Conservation (phyloP, 1,140 invertebrate species). For the Halotydeus destructor region DNA sequence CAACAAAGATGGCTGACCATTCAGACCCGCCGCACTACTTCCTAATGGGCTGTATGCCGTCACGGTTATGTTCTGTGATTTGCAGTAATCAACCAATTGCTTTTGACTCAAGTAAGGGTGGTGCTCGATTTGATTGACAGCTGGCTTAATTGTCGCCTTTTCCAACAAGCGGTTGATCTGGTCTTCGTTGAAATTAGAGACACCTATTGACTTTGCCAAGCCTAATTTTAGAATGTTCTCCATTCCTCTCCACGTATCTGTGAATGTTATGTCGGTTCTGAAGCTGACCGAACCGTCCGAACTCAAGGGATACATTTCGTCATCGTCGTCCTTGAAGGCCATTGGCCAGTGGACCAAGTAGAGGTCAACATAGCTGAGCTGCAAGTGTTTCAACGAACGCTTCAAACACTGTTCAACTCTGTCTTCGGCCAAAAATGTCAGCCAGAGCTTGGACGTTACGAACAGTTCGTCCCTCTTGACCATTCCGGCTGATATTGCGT, state of each 20-base stretch:
- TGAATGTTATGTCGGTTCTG: no score
- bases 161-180: constrained; percentile 43
- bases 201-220: constrained; percentile 48
- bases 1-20: constrained; percentile 24
- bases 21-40: constrained; percentile 15
- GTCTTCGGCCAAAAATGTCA: constrained; percentile 39
- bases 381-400: constrained; percentile 31
- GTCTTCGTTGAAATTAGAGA: constrained; percentile 68
- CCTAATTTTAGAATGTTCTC: constrained; percentile 30
- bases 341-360: constrained; percentile 16
- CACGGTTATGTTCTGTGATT: constrained; percentile 20
- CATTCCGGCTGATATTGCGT: constrained; percentile 42
- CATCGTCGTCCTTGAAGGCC: constrained; percentile 10
- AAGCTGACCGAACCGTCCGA: constrained; percentile 36
- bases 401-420: no score
- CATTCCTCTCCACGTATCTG: constrained; percentile 68
- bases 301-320: constrained; percentile 32
- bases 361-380: constrained; percentile 15
- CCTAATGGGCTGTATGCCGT: constrained; percentile 25
- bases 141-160: constrained; percentile 7
- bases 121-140: constrained; percentile 16
- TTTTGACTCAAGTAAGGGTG: constrained; percentile 20
- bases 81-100: constrained; percentile 19
- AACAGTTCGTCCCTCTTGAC: constrained; percentile 61
- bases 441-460: constrained; percentile 42